Conservation (phyloP, 2,113 vertebrate genomes). For the Nothobranchius kuhntae region DNA sequence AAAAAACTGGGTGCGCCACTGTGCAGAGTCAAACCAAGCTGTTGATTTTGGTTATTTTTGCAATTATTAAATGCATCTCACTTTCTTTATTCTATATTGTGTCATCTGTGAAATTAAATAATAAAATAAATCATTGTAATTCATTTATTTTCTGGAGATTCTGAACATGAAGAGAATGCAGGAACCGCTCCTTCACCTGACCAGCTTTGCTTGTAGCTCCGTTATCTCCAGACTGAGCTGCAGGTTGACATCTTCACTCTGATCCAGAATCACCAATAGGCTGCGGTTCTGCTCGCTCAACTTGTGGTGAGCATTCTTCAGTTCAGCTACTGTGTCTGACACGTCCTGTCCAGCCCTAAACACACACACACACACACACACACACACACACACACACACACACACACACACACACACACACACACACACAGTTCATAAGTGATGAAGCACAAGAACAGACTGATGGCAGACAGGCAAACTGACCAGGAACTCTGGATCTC, state of each 20-base stretch:
- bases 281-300: slow-evolving; percentile 76
- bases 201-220: slow-evolving; percentile 74
- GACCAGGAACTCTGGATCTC: slow-evolving; percentile 70
- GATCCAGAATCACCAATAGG: slow-evolving; percentile 72
- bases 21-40: too few relatives aligned
- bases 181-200: slow-evolving; percentile 61
- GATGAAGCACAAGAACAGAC: not conserved
- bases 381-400: slow-evolving; percentile 46
- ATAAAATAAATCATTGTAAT: not conserved
- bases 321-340: slow-evolving; percentile 63
- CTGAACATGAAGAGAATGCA: not conserved
- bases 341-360: slow-evolving; percentile 72
- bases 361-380: slow-evolving; percentile 41
- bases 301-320: slow-evolving; percentile 70
- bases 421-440: slow-evolving; percentile 34
- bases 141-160: not conserved
- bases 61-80: too few relatives aligned
- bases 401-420: slow-evolving; percentile 38
- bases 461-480: slow-evolving; percentile 14
- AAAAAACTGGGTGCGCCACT: too few relatives aligned
- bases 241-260: slow-evolving; percentile 79
- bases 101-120: not conserved
- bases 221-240: slow-evolving; percentile 78
- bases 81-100: not conserved
- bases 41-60: too few relatives aligned